phyloP scores from a whole-genome alignment of 2,113 vertebrate genomes.

The Psilopogon haemacephalus region DNA sequence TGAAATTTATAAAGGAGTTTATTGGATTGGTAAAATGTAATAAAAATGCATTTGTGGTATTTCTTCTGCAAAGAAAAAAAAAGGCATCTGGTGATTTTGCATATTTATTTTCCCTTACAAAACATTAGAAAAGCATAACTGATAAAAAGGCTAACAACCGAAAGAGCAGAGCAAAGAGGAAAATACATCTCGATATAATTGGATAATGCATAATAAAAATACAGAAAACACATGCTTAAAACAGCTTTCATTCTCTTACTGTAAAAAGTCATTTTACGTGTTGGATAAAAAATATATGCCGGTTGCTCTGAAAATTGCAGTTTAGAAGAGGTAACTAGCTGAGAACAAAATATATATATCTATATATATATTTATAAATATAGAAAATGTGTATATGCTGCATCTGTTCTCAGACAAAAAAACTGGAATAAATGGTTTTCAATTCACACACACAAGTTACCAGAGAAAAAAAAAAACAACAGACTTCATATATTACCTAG shows the following conservation, averaged over 20 bases:
- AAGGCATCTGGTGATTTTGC: slow-evolving; percentile 71
- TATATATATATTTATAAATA: slow-evolving; percentile 69
- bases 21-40: slow-evolving; percentile 71
- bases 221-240: slow-evolving; percentile 73
- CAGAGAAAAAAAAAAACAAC: background rate
- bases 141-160: slow-evolving; percentile 66
- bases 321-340: slow-evolving; percentile 60
- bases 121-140: slow-evolving; percentile 71
- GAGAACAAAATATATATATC: slow-evolving; percentile 68
- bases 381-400: slow-evolving; percentile 62
- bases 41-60: slow-evolving; percentile 74
- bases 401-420: slow-evolving; percentile 56
- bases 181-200: slow-evolving; percentile 71
- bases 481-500: slow-evolving; percentile 45
- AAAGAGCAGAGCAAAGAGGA: slow-evolving; percentile 69
- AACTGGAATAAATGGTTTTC: slow-evolving; percentile 35
- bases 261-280: slow-evolving; percentile 54
- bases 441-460: slow-evolving; percentile 45
- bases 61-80: slow-evolving; percentile 73
- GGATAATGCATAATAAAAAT: slow-evolving; percentile 73
- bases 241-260: slow-evolving; percentile 65
- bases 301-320: slow-evolving; percentile 60
- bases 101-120: slow-evolving; percentile 74
- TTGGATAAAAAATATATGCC: slow-evolving; percentile 67
- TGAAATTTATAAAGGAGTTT: slow-evolving; percentile 69